Evolutionary conservation across 2,113 vertebrate genomes (phyloP), one percentile per base, ranked within the genome.

Genomic region (Neodontobutis hainanensis): DNA sequence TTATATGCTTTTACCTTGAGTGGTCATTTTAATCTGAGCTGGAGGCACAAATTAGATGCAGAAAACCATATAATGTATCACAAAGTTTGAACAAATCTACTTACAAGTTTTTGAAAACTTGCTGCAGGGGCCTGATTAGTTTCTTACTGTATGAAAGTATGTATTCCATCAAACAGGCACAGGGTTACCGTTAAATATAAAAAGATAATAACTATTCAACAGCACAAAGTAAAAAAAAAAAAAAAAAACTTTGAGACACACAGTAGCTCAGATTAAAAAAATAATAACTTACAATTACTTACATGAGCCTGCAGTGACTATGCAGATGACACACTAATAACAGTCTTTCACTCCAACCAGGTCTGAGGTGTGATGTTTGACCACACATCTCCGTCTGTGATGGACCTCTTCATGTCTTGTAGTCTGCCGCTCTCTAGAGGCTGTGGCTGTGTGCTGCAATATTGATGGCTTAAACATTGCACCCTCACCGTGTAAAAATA

Each of bases 61-160:
- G 57, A 56, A 65, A 59, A 78, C 78, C 79, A 64, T 61, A 71
- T 77, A 65, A 81, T 77, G 70, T 45, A 77, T 85, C 58, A 73
- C 65, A 68, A 85, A 83, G 68, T 86, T 85, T 83, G 65, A 77
- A 75, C 69, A 85, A 88, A 85, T 85, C 73, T 62, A 79, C 72
- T 78, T 80, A 78, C 58, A 85, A 78, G 68, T 83, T 86, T 72
- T 77, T 59, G 58, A 11, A 75, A 75, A 51, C 38, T 34, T 45
- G 79, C 84, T 75, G 1, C 12, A 59, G 77, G 83, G 77, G 9
- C 46, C 78, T 72, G 76, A 63, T 82, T 70, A 74, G 69, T 70
- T 56, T 78, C 70, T 68, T 59, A n/a, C 61, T 80, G 68, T 52
- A 71, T 70, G 42, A 51, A 62, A 69, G 56, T 65, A 45, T 70